These are phyloP conservation scores for Panonychus citri DNA, from an alignment of 1,140 invertebrate genomes.

Conservation along the genomic window DNA sequence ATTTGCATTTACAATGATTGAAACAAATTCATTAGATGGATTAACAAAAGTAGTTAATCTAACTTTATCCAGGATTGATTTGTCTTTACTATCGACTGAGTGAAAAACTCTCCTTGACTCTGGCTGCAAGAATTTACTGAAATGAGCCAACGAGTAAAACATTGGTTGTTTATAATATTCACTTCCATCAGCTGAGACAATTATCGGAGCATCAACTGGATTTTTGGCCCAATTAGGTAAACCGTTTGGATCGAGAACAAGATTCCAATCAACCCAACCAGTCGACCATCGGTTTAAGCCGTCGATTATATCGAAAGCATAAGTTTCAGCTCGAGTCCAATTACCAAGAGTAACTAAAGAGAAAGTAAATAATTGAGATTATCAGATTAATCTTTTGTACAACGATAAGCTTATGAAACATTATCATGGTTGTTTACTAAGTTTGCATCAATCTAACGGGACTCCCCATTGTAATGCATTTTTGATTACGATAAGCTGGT, in stretches of 20 bases:
- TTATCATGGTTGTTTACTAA: too few species aligned
- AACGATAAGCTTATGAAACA: too few species aligned
- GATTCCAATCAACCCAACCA: not conserved
- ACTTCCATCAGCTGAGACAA: conserved; percentile 19
- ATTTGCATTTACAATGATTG: too few species aligned
- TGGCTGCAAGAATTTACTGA: conserved; percentile 1
- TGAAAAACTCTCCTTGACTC: not conserved
- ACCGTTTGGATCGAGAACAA: not conserved
- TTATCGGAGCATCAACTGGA: conserved; percentile 20
- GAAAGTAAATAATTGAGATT: too few species aligned
- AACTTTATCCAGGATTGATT: too few species aligned
- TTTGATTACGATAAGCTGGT: too few species aligned
- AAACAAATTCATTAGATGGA: too few species aligned
- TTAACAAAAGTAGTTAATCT: too few species aligned
- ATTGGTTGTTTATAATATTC: conserved; percentile 29
- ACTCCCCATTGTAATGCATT: too few species aligned
- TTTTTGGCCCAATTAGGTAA: not conserved
- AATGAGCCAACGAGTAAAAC: conserved; percentile 10
- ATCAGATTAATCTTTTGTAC: too few species aligned
- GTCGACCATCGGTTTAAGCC: conserved; percentile 10
- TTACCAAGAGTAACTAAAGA: conserved; percentile 5
- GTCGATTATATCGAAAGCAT: conserved; percentile 14
- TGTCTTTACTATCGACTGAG: not conserved
- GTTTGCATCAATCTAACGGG: too few species aligned
- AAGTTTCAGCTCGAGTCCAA: conserved; percentile 8